These are phyloP conservation scores for Melanostoma scalare DNA, from an alignment of 2,888 invertebrate genomes.

Conservation along the genomic window DNA sequence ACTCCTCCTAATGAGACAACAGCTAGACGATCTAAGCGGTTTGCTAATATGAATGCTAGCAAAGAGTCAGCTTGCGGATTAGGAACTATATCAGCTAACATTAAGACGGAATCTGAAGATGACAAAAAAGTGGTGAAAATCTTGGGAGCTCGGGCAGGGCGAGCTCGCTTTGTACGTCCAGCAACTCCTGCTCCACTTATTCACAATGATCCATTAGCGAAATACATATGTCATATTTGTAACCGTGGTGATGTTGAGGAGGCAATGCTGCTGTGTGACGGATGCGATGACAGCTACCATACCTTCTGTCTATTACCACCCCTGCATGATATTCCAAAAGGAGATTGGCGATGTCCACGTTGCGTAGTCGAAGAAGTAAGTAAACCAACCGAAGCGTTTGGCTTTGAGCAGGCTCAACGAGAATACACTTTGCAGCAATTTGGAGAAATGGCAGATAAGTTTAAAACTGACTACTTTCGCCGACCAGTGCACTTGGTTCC, in stretches of 20 bases:
- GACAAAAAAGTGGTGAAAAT: slow-evolving; percentile 30
- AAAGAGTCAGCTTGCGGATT: slow-evolving; percentile 80
- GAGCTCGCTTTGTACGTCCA: slow-evolving; percentile 45
- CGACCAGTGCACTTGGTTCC: slow-evolving; percentile 97
- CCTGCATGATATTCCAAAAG: slow-evolving; percentile 95
- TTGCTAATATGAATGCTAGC: slow-evolving; percentile 81
- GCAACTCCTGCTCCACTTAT: slow-evolving; percentile 75
- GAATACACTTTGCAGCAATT: slow-evolving; percentile 98
- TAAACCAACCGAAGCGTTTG: slow-evolving; percentile 97
- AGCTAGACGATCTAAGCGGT: slow-evolving; percentile 85
- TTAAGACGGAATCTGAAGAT: slow-evolving; percentile 36
- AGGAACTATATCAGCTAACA: slow-evolving; percentile 76
- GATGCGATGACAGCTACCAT: slow-evolving; percentile 98
- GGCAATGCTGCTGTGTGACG: slow-evolving; percentile 97
- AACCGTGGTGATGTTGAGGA: slow-evolving; percentile 96
- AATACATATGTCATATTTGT: slow-evolving; percentile 97
- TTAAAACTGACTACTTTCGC: slow-evolving; percentile 98
- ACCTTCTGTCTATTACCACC: slow-evolving; percentile 98
- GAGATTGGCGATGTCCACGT: slow-evolving; percentile 97
- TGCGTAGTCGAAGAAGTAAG: slow-evolving; percentile 96
- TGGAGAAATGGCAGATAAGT: slow-evolving; percentile 99
- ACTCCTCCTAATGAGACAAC: slow-evolving; percentile 86
- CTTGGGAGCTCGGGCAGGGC: slow-evolving; percentile 10
- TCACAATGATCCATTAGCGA: slow-evolving; percentile 87
- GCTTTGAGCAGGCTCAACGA: slow-evolving; percentile 97